Evolutionary conservation across 2,888 invertebrate species (phyloP).

Genomic region (Agrochola lota): DNA sequence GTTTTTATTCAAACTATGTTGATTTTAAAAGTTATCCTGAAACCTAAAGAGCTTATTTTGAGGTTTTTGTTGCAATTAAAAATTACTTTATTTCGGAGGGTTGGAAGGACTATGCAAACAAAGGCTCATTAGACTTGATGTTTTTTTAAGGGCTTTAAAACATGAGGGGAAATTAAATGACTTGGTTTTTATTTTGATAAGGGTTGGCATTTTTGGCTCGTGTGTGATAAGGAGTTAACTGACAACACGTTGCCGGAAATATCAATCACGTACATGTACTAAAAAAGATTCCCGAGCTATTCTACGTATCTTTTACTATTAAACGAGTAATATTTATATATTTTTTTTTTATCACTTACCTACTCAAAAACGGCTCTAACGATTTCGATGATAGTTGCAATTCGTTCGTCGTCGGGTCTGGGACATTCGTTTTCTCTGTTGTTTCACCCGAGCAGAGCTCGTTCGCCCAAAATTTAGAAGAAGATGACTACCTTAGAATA

Average conservation of each 20-base stretch:
- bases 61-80: conserved; percentile 23
- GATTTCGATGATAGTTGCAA: too few relatives aligned
- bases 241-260: conserved; percentile 22
- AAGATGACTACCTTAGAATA: too few relatives aligned
- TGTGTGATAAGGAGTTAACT: conserved; percentile 37
- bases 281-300: conserved; percentile 25
- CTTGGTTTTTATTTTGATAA: conserved; percentile 45
- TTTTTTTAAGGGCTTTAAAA: conserved; percentile 35
- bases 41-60: not conserved
- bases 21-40: not conserved
- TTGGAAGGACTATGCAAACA: conserved; percentile 17
- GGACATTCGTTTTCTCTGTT: too few relatives aligned
- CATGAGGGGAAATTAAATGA: conserved; percentile 44
- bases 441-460: too few relatives aligned
- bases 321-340: too few relatives aligned
- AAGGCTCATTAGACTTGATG: conserved; percentile 46
- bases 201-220: conserved; percentile 48
- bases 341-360: too few relatives aligned
- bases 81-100: not conserved
- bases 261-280: conserved; percentile 47
- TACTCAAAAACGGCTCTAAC: too few relatives aligned
- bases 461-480: too few relatives aligned
- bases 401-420: too few relatives aligned
- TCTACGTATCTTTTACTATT: not conserved
- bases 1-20: not conserved